Evolutionary conservation across 2,797 vertebrate species (phyloP).

Genomic region (Serranus cabrilla): DNA sequence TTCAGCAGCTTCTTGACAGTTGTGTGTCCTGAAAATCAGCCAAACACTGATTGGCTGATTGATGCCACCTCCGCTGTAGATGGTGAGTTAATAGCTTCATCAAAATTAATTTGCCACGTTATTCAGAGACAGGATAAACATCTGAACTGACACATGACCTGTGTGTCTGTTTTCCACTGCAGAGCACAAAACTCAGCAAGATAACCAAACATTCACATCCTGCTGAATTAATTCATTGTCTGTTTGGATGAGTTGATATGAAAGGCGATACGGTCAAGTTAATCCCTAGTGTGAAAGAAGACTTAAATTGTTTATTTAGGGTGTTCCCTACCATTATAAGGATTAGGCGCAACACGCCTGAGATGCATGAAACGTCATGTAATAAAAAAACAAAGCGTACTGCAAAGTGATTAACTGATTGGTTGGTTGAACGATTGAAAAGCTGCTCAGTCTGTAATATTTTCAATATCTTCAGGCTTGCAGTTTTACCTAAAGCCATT

Average conservation of each 20-base stretch:
- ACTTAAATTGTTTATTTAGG: no score
- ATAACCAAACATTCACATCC: background rate
- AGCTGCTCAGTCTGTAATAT: background rate
- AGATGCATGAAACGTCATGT: no score
- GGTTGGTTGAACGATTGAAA: background rate
- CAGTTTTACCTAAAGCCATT: background rate
- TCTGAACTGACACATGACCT: conserved; percentile 40
- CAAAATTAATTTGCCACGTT: conserved; percentile 49
- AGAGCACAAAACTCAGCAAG: background rate
- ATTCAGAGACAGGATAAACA: conserved; percentile 53
- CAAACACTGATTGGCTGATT: conserved; percentile 65
- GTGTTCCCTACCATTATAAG: no score
- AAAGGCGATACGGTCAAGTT: no score
- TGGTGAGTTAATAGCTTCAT: conserved; percentile 65
- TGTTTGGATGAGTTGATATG: background rate
- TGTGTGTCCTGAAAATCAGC: conserved; percentile 55
- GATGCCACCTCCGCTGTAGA: conserved; percentile 44
- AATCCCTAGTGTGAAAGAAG: no score
- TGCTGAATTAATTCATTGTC: background rate
- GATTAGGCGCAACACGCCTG: no score
- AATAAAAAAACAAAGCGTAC: no score
- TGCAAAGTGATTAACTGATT: background rate
- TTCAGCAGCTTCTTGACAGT: conserved; percentile 26
- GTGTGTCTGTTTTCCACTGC: background rate
- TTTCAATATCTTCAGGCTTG: background rate